Percentiles rank a stretch among this genome's conserved stretches.
Conservation (phyloP, 2,797 vertebrate species). For the Apogon hyalosoma region DNA sequence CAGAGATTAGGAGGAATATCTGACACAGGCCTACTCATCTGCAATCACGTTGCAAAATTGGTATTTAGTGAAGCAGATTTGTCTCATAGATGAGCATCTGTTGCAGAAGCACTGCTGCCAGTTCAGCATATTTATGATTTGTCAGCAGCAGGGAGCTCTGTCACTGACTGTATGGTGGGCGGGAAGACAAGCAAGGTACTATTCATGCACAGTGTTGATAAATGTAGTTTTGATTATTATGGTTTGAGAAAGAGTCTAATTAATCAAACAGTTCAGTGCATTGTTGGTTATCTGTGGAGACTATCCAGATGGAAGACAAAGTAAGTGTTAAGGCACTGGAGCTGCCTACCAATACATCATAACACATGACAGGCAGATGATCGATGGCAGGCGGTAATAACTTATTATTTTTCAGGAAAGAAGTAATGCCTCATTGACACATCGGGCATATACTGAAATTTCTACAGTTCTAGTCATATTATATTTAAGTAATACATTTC, state of each 20-base stretch:
- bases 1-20: constrained; percentile 51
- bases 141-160: constrained; percentile 44
- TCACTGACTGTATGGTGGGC: constrained; percentile 14
- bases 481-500: constrained; percentile 2
- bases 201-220: constrained; percentile 8
- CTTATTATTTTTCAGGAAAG: constrained; percentile 9
- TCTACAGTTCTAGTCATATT: background rate
- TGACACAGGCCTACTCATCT: constrained; percentile 57
- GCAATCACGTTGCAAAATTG: constrained; percentile 70
- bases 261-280: background rate
- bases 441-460: background rate
- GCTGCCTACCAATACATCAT: constrained; percentile 16
- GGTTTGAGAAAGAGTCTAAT: constrained; percentile 6
- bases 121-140: constrained; percentile 67
- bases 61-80: constrained; percentile 67
- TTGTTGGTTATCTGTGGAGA: background rate
- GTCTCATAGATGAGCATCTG: constrained; percentile 74
- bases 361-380: constrained; percentile 10
- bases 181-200: constrained; percentile 25
- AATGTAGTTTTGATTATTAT: constrained; percentile 2
- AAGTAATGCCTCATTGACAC: constrained; percentile 8
- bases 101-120: constrained; percentile 64
- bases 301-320: constrained; percentile 7
- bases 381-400: background rate
- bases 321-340: constrained; percentile 1